Conservation (phyloP, 2,113 vertebrate species). For the Helogale parvula region DNA sequence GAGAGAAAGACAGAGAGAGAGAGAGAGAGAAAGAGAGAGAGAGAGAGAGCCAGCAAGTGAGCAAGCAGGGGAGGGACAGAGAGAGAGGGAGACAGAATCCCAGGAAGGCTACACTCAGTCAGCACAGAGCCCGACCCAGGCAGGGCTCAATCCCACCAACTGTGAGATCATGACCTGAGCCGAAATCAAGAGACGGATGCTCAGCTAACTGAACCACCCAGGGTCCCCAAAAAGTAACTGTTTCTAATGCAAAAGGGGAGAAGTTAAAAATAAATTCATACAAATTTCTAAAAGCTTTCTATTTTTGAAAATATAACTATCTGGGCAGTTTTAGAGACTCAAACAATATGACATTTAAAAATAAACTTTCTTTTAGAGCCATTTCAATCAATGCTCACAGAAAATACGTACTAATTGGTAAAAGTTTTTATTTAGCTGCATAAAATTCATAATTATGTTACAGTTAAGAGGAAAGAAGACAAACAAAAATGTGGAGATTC, state of each 20-base stretch:
- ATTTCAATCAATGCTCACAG: background rate
- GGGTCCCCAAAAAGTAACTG: background rate
- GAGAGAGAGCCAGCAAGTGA: too few relatives aligned
- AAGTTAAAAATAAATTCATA: slow-evolving; percentile 25
- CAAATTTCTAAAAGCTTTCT: background rate
- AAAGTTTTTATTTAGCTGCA: background rate
- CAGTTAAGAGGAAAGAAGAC: background rate
- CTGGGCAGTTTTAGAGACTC: background rate
- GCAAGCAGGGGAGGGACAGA: too few relatives aligned
- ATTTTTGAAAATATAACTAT: slow-evolving; percentile 47
- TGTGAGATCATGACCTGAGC: too few relatives aligned
- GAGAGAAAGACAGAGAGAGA: too few relatives aligned
- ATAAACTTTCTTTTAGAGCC: background rate
- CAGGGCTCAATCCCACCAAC: too few relatives aligned
- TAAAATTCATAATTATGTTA: background rate
- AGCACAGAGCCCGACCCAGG: too few relatives aligned
- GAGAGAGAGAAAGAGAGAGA: too few relatives aligned
- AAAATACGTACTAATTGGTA: background rate
- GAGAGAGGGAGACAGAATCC: too few relatives aligned
- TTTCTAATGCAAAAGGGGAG: background rate
- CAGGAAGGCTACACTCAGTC: too few relatives aligned
- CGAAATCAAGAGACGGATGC: too few relatives aligned
- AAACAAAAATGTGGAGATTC: background rate
- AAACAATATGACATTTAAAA: background rate
- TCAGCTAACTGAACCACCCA: too few relatives aligned